These are phyloP conservation scores for Peromyscus nudipes DNA, from an alignment of 2,797 vertebrate species.

Conservation along the genomic window DNA sequence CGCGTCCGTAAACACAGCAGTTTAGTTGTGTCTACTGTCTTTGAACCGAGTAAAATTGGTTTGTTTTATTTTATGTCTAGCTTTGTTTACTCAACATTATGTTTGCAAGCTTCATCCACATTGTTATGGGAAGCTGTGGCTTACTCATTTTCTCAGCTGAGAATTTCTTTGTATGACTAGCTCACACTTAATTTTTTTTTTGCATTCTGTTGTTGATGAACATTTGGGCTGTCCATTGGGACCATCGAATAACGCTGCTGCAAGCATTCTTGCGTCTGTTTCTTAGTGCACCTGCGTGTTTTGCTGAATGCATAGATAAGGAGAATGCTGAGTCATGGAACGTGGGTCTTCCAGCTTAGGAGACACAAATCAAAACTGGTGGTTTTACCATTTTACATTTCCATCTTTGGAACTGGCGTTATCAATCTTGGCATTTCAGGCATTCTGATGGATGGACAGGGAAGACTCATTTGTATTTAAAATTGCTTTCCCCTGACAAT, in stretches of 20 bases:
- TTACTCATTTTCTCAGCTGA: neutral
- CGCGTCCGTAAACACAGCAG: neutral
- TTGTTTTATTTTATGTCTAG: neutral
- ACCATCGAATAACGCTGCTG: neutral
- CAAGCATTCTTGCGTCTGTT: neutral
- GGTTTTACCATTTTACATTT: neutral
- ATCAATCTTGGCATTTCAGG: neutral
- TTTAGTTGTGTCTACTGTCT: neutral
- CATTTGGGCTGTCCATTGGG: neutral
- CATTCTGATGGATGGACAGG: neutral
- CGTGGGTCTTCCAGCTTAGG: neutral
- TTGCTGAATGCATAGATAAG: neutral
- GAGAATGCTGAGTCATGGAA: neutral
- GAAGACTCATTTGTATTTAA: neutral
- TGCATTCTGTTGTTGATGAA: neutral
- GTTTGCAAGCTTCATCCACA: neutral
- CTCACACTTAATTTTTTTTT: neutral
- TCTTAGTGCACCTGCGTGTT: neutral
- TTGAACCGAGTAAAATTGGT: neutral
- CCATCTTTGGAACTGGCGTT: neutral
- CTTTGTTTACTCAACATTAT: neutral
- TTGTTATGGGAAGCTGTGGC: neutral
- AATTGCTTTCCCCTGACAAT: neutral
- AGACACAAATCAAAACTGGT: neutral
- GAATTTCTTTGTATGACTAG: neutral